A percentile compares a stretch with the other conserved stretches of the same genome.
phyloP scores from a whole-genome alignment of 23 tunicate species.

The Styela plicata region DNA sequence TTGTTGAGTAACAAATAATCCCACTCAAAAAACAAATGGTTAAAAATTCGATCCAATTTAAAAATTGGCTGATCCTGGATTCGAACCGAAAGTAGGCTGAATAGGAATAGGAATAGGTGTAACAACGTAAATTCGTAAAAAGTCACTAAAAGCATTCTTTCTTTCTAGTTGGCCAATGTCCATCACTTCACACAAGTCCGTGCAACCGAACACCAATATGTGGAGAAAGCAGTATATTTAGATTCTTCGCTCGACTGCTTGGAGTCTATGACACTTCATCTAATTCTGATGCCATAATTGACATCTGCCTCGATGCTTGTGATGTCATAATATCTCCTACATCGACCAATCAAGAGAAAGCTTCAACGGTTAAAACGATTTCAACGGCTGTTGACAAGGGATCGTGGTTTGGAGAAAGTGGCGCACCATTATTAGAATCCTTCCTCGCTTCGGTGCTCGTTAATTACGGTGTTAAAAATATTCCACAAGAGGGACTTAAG shows the following conservation, averaged over 20 bases:
- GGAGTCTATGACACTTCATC: slow-evolving; percentile 12
- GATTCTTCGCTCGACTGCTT: slow-evolving; percentile 23
- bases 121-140: too few species aligned
- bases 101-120: too few species aligned
- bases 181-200: slow-evolving; percentile 21
- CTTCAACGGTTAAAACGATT: background rate
- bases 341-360: background rate
- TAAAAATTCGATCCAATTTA: too few species aligned
- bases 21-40: too few species aligned
- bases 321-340: background rate
- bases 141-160: too few species aligned
- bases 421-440: background rate
- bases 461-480: background rate
- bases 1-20: too few species aligned
- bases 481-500: background rate
- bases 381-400: background rate
- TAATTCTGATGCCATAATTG: background rate
- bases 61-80: too few species aligned
- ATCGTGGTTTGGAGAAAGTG: background rate
- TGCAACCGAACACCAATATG: slow-evolving; percentile 22
- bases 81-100: too few species aligned
- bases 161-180: background rate
- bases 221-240: slow-evolving; percentile 5
- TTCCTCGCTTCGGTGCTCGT: background rate
- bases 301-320: background rate